Base-by-base conservation (phyloP, 2,888 invertebrate species). In the Diarsia mendica region DNA sequence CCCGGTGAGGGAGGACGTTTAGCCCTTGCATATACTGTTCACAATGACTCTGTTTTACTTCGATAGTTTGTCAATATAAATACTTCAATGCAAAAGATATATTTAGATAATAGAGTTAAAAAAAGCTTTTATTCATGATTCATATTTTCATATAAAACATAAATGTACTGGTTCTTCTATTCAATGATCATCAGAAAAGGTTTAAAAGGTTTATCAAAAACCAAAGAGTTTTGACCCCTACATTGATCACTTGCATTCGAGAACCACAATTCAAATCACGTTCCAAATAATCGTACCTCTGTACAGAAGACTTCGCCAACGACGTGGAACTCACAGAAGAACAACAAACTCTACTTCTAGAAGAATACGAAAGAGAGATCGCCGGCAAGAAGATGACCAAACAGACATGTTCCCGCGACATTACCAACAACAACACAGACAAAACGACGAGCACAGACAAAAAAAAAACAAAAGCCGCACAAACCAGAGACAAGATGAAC, bases 291-390 rank as follows among this genome's bases (percentile, higher is more conserved):
- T 82, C 72, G 73, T 69, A 81, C 77, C 76, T 88, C 75, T 90
- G 93, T 95, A 84, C 95, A 97, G 97, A 97, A 94, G 97, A 97
- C 91, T 97, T 97, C 93, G 96, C 97, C 60, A 94, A 96, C 85
- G 97, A 97, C 91, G 96, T 97, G 75, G 97, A 98, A 92, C 93
- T 98, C 72, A 97, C 98, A 8, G 98, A 98, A 92, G 98, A 98
- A 93, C 97, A 98, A 89, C 98, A 98, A 91, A 97, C 95, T 8
- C 93, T 97, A 87, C 95, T 98, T 72, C 93, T 98, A 88, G 97
- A 97, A 89, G 97, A 97, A 89, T 98, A 98, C 91, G 98, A 98
- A 91, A 97, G 96, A 77, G 98, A 98, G 92, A 97, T 97, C 58
- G 90, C 95, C 0, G 91, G 92, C 39, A 96, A 96, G 82, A 97